These are phyloP conservation scores for Porites divaricata DNA, from an alignment of 92 coral and sea anemone species.

Conservation along the genomic window DNA sequence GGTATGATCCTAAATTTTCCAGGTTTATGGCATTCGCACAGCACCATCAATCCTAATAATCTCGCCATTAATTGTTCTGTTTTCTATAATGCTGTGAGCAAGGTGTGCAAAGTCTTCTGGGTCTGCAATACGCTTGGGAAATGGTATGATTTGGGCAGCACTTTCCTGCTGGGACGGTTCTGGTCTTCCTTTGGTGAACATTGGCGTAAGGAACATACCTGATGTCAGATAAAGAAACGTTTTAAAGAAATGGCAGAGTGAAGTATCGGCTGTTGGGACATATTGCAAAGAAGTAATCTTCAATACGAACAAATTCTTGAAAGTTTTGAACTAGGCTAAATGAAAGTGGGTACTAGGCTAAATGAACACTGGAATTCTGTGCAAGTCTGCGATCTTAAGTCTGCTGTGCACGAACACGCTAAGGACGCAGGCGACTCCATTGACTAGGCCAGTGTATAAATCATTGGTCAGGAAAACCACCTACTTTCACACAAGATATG, in stretches of 20 bases:
- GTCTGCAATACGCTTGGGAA: constrained; percentile 84
- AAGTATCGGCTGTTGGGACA: neutral
- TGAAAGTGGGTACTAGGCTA: no score
- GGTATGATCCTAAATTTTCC: no score
- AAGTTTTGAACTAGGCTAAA: no score
- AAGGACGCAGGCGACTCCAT: no score
- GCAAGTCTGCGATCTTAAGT: no score
- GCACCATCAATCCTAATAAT: constrained; percentile 92
- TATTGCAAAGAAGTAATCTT: no score
- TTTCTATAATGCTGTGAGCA: constrained; percentile 87
- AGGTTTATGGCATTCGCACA: constrained; percentile 49
- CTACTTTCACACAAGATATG: no score
- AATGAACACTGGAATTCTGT: no score
- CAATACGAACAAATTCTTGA: no score
- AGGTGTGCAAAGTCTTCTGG: constrained; percentile 95
- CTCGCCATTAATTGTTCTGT: constrained; percentile 93
- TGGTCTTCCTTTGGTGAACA: constrained; percentile 75
- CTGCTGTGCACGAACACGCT: no score
- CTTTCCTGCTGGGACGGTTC: constrained; percentile 69
- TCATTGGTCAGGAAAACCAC: no score
- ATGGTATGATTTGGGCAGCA: constrained; percentile 70
- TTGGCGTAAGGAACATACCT: constrained; percentile 90
- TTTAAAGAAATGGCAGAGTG: neutral
- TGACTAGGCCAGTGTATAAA: no score
- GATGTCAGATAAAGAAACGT: neutral